A percentile compares a stretch with the other conserved stretches of the same genome.
These are phyloP conservation scores for Leucoraja erinaceus DNA, from an alignment of 2,113 vertebrate species.

Conservation along the genomic window DNA sequence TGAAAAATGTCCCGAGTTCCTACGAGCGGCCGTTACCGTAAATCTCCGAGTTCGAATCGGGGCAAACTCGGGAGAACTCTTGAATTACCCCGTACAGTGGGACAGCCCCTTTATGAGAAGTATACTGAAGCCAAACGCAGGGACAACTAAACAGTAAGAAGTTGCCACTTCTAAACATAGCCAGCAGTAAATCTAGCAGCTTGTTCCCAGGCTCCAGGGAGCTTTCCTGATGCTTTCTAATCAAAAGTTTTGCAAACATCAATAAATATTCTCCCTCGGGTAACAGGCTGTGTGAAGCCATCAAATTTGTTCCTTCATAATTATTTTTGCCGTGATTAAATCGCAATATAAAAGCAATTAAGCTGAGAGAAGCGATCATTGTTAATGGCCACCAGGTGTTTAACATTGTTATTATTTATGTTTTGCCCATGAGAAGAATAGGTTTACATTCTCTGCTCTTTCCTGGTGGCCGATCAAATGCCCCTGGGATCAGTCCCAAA, in stretches of 20 bases:
- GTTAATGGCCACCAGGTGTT: slow-evolving; percentile 28
- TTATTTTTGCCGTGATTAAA: slow-evolving; percentile 12
- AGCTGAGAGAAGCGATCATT: neutral
- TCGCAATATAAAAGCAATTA: slow-evolving; percentile 20
- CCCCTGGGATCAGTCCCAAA: neutral
- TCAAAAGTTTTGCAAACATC: slow-evolving; percentile 12
- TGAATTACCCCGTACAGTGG: too few species aligned
- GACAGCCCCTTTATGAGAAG: too few species aligned
- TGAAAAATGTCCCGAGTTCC: too few species aligned
- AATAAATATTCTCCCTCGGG: neutral
- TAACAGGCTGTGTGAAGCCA: neutral
- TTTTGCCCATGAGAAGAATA: neutral
- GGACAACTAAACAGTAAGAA: neutral
- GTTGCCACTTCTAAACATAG: neutral
- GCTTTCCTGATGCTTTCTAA: neutral
- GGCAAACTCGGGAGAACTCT: too few species aligned
- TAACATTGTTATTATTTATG: neutral
- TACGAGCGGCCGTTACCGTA: too few species aligned
- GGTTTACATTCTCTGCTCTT: neutral
- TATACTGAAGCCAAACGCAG: too few species aligned
- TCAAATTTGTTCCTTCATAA: slow-evolving; percentile 15
- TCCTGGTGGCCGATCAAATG: neutral
- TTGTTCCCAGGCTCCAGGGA: neutral
- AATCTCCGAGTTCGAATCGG: too few species aligned
- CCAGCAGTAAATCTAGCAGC: neutral